Evolutionary conservation across 2,797 vertebrate species (phyloP).

Genomic region (Cuculus canorus): DNA sequence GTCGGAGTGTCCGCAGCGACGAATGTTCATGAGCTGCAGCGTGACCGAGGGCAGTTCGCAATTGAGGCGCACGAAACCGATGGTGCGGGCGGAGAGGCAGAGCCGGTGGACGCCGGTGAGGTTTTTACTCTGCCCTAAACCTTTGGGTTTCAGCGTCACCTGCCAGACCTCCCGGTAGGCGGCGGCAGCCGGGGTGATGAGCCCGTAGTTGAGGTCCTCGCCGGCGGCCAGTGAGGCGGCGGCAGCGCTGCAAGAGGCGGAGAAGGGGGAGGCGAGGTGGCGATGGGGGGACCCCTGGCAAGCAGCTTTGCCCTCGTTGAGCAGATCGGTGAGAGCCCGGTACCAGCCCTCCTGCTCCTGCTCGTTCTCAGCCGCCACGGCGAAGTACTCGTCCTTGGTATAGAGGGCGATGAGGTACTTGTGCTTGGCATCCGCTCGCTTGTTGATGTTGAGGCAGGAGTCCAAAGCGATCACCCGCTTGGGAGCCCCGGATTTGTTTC

Average conservation of each 20-base stretch:
- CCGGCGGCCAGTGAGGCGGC: slow-evolving; percentile 70
- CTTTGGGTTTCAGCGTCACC: slow-evolving; percentile 93
- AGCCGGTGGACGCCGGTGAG: slow-evolving; percentile 94
- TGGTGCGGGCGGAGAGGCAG: slow-evolving; percentile 91
- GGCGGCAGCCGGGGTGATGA: slow-evolving; percentile 84
- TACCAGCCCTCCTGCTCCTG: slow-evolving; percentile 96
- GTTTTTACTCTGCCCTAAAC: slow-evolving; percentile 91
- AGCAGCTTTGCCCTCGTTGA: slow-evolving; percentile 86
- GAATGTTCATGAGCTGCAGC: slow-evolving; percentile 97
- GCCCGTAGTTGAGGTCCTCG: slow-evolving; percentile 89
- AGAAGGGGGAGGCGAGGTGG: slow-evolving; percentile 66
- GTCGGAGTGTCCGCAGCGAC: slow-evolving; percentile 97
- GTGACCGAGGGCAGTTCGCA: slow-evolving; percentile 90
- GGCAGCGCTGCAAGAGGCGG: slow-evolving; percentile 61
- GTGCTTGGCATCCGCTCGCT: slow-evolving; percentile 96
- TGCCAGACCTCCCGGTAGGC: slow-evolving; percentile 97
- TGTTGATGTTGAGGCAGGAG: slow-evolving; percentile 95
- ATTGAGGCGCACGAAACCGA: slow-evolving; percentile 94
- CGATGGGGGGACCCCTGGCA: slow-evolving; percentile 34
- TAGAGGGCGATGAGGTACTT: slow-evolving; percentile 96
- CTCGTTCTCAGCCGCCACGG: slow-evolving; percentile 94
- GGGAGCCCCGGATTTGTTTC: slow-evolving; percentile 90
- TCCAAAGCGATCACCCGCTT: slow-evolving; percentile 93
- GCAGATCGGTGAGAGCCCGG: slow-evolving; percentile 86
- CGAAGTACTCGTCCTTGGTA: slow-evolving; percentile 96